These are phyloP conservation scores for Apeira syringaria DNA, from an alignment of 2,888 invertebrate genomes.

Conservation along the genomic window DNA sequence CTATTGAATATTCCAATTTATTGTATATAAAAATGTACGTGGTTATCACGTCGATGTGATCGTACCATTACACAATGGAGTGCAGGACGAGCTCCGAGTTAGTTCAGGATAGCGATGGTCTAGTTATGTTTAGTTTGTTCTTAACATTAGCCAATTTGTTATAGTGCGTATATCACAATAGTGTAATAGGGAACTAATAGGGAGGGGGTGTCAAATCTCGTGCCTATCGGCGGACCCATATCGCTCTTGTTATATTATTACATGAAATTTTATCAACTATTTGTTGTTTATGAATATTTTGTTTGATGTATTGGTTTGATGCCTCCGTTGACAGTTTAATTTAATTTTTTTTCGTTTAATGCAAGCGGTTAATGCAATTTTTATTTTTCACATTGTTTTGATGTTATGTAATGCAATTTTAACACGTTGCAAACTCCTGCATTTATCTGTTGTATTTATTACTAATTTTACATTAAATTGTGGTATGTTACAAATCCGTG, in stretches of 20 bases:
- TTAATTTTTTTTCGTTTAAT: slow-evolving; percentile 80
- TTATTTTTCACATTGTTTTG: slow-evolving; percentile 81
- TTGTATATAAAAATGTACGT: slow-evolving; percentile 79
- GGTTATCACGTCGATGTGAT: slow-evolving; percentile 70
- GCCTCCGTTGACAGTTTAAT: slow-evolving; percentile 81
- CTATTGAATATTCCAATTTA: slow-evolving; percentile 82
- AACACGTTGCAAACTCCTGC: slow-evolving; percentile 85
- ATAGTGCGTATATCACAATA: slow-evolving; percentile 83
- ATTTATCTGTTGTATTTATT: slow-evolving; percentile 87
- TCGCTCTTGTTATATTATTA: slow-evolving; percentile 75
- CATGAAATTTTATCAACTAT: slow-evolving; percentile 79
- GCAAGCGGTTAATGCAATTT: slow-evolving; percentile 83
- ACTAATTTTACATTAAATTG: slow-evolving; percentile 89
- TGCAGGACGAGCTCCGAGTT: slow-evolving; percentile 77
- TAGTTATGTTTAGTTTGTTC: slow-evolving; percentile 81
- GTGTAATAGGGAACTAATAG: slow-evolving; percentile 79
- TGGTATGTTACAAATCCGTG: slow-evolving; percentile 86
- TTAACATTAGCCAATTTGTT: slow-evolving; percentile 82
- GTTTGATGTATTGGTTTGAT: slow-evolving; percentile 81
- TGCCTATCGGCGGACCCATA: slow-evolving; percentile 64
- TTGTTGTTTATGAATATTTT: slow-evolving; percentile 79
- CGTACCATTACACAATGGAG: slow-evolving; percentile 75
- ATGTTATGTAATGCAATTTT: slow-evolving; percentile 84
- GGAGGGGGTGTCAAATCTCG: slow-evolving; percentile 82
- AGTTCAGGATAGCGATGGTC: slow-evolving; percentile 83